Percentiles rank a stretch among this genome's conserved stretches.
Evolutionary conservation across 2,888 invertebrate species (phyloP).

Genomic region (Meloe dianella): DNA sequence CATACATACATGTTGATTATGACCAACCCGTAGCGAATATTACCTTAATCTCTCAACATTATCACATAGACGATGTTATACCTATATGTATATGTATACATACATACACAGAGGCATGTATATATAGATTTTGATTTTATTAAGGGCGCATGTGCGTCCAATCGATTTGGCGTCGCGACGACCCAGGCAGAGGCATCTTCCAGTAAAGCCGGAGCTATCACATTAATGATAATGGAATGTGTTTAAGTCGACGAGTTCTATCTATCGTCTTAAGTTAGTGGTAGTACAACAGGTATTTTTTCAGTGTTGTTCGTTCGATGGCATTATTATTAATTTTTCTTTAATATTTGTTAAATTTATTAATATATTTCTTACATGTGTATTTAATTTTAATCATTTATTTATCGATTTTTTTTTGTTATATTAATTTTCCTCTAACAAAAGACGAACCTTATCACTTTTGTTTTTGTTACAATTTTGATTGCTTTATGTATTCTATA

Average conservation of each 20-base stretch:
- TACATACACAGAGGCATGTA: neutral
- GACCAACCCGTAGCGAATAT: slow-evolving; percentile 35
- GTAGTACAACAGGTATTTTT: slow-evolving; percentile 55
- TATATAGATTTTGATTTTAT: slow-evolving; percentile 2
- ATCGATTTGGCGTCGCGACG: slow-evolving; percentile 64
- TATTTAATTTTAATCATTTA: neutral
- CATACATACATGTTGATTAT: slow-evolving; percentile 12
- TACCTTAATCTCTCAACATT: slow-evolving; percentile 41
- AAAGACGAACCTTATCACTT: neutral
- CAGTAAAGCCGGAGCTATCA: slow-evolving; percentile 59
- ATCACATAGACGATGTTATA: slow-evolving; percentile 59
- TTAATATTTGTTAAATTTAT: neutral
- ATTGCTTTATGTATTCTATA: neutral
- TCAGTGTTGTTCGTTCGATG: slow-evolving; percentile 21
- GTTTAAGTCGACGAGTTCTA: slow-evolving; percentile 51
- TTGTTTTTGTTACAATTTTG: neutral
- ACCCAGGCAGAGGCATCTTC: slow-evolving; percentile 60
- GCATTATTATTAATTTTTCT: neutral
- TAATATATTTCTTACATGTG: neutral
- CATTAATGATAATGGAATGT: slow-evolving; percentile 56
- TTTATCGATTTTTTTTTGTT: neutral
- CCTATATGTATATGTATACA: neutral
- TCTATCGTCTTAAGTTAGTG: slow-evolving; percentile 30
- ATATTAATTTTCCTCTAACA: neutral
- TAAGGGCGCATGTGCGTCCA: slow-evolving; percentile 60